Base-by-base conservation (phyloP, 1,140 invertebrate genomes). In the Mizuhopecten yessoensis region DNA sequence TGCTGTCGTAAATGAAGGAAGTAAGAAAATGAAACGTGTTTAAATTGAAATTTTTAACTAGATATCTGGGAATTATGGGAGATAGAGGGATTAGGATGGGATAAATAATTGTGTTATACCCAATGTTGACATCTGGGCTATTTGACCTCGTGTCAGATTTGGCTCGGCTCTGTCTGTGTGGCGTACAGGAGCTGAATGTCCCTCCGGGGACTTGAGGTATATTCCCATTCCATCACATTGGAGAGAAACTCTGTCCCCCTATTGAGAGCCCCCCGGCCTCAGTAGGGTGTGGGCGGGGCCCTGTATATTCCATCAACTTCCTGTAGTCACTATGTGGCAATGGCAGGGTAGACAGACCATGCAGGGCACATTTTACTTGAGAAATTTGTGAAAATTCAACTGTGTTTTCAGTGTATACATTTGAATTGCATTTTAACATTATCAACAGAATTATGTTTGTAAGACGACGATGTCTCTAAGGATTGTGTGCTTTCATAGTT, bases 241-340 rank as follows among this genome's bases (percentile, higher is more conserved):
- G 89, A 92, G 91, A 92, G 34, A 34, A 92, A 90, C 91, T 89
- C 49, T 17, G 91, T 92, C 89, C 91, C 91, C 91, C 39, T 75
- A 75, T n/a, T 75, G 57, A 75, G 15, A 75, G 87, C 36, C 89
- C 36, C 49, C 89, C 88, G 42, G 29, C 57, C 15, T 75, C 34
- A 75, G 89, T 90, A 36, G 23, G 91, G 91, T 90, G 89, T 90
- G 91, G 89, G 86, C 89, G 36, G 89, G 87, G 86, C 89, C 91
- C 87, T 92, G 91, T 89, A 92, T 92, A 92, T 92, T 92, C 89
- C 91, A 92, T 92, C 86, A 92, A 39, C 89, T 92, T 90, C 90
- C 89, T 33, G 34, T 86, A 88, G 89, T 90, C 91, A 90, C 75
- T 90, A 42, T 90, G 90, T 90, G 91, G 49, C 86, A 34, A 86